Evolutionary conservation across 1,140 invertebrate species (phyloP).

Genomic region (Drosophila lacertosa): DNA sequence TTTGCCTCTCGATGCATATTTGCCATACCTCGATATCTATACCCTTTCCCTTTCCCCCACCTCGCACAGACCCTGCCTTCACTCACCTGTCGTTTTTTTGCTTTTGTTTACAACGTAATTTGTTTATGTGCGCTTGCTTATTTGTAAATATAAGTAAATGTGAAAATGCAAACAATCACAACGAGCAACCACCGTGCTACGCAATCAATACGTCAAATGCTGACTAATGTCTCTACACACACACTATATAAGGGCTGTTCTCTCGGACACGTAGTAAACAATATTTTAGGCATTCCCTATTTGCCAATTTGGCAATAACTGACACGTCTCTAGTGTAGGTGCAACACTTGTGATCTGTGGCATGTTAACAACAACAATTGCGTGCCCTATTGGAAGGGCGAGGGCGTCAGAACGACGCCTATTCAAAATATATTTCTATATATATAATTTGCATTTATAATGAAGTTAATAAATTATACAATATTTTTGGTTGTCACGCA

Average conservation of each 20-base stretch:
- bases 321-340: slow-evolving; percentile 59
- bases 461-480: slow-evolving; percentile 23
- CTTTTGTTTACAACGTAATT: slow-evolving; percentile 76
- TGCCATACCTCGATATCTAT: slow-evolving; percentile 35
- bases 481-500: slow-evolving; percentile 24
- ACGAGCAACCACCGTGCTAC: slow-evolving; percentile 60
- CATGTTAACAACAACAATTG: not conserved
- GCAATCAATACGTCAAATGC: slow-evolving; percentile 60
- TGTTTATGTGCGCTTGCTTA: slow-evolving; percentile 45
- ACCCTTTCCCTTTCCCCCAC: not conserved
- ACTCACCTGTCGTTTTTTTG: slow-evolving; percentile 26
- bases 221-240: slow-evolving; percentile 30
- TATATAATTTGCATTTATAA: slow-evolving; percentile 60
- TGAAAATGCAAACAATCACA: slow-evolving; percentile 76
- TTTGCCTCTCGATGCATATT: slow-evolving; percentile 51
- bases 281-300: slow-evolving; percentile 36
- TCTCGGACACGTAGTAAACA: slow-evolving; percentile 53
- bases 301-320: slow-evolving; percentile 55
- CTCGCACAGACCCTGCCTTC: not conserved
- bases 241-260: slow-evolving; percentile 31
- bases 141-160: slow-evolving; percentile 43
- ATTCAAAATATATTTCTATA: slow-evolving; percentile 18
- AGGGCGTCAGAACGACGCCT: slow-evolving; percentile 20
- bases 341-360: slow-evolving; percentile 10
- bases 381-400: slow-evolving; percentile 26